These are phyloP conservation scores for Denticeps clupeoides DNA, from an alignment of 2,797 vertebrate genomes.

Conservation along the genomic window DNA sequence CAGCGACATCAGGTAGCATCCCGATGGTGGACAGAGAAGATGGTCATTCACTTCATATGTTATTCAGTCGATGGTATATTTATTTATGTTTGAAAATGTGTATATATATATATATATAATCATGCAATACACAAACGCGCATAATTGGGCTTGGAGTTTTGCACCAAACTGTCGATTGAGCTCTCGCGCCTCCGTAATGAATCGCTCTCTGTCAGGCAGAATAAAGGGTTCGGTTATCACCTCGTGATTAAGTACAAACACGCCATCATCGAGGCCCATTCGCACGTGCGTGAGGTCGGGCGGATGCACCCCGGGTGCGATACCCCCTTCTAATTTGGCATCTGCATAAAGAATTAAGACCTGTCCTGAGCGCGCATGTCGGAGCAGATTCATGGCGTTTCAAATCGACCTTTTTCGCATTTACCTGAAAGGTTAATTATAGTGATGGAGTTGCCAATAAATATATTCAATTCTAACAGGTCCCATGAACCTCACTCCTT, in stretches of 20 bases:
- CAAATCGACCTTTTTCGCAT: too few relatives aligned
- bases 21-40: too few relatives aligned
- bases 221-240: conserved; percentile 56
- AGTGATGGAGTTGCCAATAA: too few relatives aligned
- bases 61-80: too few relatives aligned
- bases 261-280: conserved; percentile 52
- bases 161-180: conserved; percentile 32
- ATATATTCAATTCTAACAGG: too few relatives aligned
- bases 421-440: neutral
- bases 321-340: conserved; percentile 42
- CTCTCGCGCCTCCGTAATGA: conserved; percentile 47
- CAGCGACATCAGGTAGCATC: too few relatives aligned
- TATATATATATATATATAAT: conserved; percentile 7
- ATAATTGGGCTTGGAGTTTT: conserved; percentile 23
- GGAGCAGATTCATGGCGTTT: neutral
- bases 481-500: too few relatives aligned
- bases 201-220: conserved; percentile 36
- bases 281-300: conserved; percentile 10
- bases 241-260: conserved; percentile 58
- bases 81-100: neutral
- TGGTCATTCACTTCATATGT: neutral
- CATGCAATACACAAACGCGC: conserved; percentile 43
- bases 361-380: conserved; percentile 32
- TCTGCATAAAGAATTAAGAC: conserved; percentile 37
- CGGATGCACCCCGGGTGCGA: conserved; percentile 22